Evolutionary conservation across 2,113 vertebrate genomes (phyloP), one percentile per base, ranked within the genome.

Genomic region (Catharus fuscescens): DNA sequence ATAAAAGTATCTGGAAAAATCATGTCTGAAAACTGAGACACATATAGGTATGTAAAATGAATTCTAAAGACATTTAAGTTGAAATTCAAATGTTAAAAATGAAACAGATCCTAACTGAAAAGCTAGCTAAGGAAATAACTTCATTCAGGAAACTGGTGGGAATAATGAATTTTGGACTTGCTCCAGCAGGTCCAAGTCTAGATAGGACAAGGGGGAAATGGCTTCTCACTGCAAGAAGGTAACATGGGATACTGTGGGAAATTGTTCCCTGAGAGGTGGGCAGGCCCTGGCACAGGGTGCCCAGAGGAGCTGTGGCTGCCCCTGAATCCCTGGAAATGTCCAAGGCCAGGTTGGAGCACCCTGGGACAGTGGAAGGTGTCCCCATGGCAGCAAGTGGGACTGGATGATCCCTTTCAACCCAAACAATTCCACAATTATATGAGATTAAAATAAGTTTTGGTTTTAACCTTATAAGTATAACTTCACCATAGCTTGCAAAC

Each of bases 401-500:
- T 42, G 31, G 20, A 62, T 19, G 56, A 48, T 42, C 40, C n/a
- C 40, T 56, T 76, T 15, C 17, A 62, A 69, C 25, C 17, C 18
- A 62, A 62, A 77, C 14, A 29, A 48, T 15, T 28, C 29, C 56
- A 25, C 8, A 8, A 77, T 28, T 62, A 8, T 5, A 34, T 56
- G 38, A 74, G 31, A 44, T 67, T 44, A 67, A 54, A 91, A n/a
- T 5, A 93, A 36, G 10, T 19, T 44, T 52, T 66, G 62, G 61
- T 79, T 80, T 96, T 98, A 83, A 99, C 99, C 99, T 98, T 98
- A 99, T 99, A 69, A 99, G 99, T 96, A 99, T 99, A 94, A 99
- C 99, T 92, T 99, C 99, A 23, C 99, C 99, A 61, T 99, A 99
- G 76, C 92, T 88, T 60, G 98, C 92, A 97, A 99, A 99, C 94